Base-by-base conservation (phyloP, 1,140 invertebrate genomes). In the Lamellibrachia luymesi region DNA sequence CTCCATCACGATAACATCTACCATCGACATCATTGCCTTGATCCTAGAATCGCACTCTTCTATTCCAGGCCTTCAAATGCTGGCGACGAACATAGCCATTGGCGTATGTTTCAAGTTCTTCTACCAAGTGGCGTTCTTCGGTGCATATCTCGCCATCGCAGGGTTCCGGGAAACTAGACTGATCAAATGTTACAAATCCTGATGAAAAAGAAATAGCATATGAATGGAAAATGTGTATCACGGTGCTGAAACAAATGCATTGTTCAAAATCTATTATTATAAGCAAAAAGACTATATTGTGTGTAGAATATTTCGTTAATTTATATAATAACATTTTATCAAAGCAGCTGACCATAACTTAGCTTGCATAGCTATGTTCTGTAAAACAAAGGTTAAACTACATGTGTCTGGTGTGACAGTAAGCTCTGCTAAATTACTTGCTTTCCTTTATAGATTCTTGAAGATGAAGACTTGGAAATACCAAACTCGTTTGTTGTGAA, bases 1-100 rank as follows among this genome's bases (percentile, higher is more conserved):
- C 17, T 99, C 98, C 2, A 99, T 99, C 93, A 99, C 99, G 51
- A 99, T 99, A 94, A 99, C 99, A 1, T 99, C 99, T 0, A 97
- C 99, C 27, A 99, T 99, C 0, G 98, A 99, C 96, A 98, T 99
- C 97, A 97, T 99, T 93, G 99, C 64, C 2, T 80, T 80, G 64
- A 10, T 80, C 64, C 13, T 80, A 10, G 64, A 10, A 4, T 22
- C 64, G 64, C 13, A 4, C 2, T 10, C 64, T 80, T 22, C 64
- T 0, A 80, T 22, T 22, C 64, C 64, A 10, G 98, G 38, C 99
- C 98, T 99, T 1, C 97, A 98, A 95, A 99, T 99, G 94, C 99
- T 99, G 96, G 99, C 98, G 96, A 98, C 99, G 94, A 99, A 99
- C 96, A 98, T 98, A 93, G 98, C 98, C 98, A 96, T 95, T 95